Evolutionary conservation across 2,113 vertebrate species (phyloP).

Genomic region (Lagopus muta): DNA sequence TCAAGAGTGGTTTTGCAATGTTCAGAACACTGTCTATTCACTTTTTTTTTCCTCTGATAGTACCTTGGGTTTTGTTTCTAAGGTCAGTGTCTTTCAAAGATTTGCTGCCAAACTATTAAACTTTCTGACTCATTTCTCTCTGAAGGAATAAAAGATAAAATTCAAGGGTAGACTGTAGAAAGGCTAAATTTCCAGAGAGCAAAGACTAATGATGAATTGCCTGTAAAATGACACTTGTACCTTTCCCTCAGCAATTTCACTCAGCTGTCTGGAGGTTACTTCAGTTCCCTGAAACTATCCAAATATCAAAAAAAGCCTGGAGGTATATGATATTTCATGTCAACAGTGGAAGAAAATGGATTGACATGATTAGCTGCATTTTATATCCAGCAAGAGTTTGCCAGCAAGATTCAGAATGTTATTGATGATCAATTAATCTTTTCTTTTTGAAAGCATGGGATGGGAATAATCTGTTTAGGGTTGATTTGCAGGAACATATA

Average conservation of each 20-base stretch:
- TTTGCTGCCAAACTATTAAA: slow-evolving; percentile 16
- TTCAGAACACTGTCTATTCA: neutral
- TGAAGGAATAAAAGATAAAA: slow-evolving; percentile 32
- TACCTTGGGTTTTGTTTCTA: neutral
- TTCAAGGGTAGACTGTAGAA: neutral
- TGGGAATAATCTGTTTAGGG: neutral
- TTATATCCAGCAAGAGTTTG: slow-evolving; percentile 33
- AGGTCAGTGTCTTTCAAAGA: slow-evolving; percentile 12
- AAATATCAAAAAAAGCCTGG: neutral
- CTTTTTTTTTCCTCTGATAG: neutral
- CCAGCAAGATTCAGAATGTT: slow-evolving; percentile 15
- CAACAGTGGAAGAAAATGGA: slow-evolving; percentile 4
- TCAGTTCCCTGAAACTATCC: slow-evolving; percentile 12
- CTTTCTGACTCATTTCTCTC: slow-evolving; percentile 16
- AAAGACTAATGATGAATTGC: slow-evolving; percentile 11
- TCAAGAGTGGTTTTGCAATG: neutral
- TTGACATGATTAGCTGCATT: slow-evolving; percentile 24
- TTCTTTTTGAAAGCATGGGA: neutral
- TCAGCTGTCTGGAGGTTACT: neutral
- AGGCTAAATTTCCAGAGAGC: neutral
- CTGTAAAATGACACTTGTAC: neutral
- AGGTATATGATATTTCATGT: slow-evolving; percentile 20
- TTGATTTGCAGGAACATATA: slow-evolving; percentile 5
- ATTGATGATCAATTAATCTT: slow-evolving; percentile 20
- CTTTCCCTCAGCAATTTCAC: neutral